phyloP scores from a whole-genome alignment of 92 coral and sea anemone genomes.

The Pocillopora grandis region DNA sequence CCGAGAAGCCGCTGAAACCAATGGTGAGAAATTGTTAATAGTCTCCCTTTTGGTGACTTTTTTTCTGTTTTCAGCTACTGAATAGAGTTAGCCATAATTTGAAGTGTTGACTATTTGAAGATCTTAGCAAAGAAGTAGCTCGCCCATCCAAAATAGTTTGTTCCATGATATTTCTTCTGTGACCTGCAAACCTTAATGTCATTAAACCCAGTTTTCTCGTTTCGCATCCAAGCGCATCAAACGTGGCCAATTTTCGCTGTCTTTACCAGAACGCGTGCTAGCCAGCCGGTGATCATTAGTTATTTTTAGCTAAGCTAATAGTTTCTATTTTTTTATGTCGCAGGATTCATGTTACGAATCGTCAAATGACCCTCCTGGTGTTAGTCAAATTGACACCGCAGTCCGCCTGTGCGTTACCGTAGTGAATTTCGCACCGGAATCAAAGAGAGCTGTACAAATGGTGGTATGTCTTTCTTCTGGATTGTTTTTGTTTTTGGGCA shows the following conservation, averaged over 20 bases:
- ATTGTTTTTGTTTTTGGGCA: not conserved
- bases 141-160: too few relatives aligned
- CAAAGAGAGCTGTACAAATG: slow-evolving; percentile 98
- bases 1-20: slow-evolving; percentile 88
- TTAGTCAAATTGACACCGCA: slow-evolving; percentile 88
- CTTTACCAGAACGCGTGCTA: too few relatives aligned
- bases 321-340: not conserved
- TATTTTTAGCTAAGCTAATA: not conserved
- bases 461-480: slow-evolving; percentile 63
- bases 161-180: too few relatives aligned
- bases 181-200: too few relatives aligned
- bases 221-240: too few relatives aligned
- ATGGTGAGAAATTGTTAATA: slow-evolving; percentile 57
- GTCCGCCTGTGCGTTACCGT: slow-evolving; percentile 96
- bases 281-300: too few relatives aligned
- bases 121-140: too few relatives aligned
- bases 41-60: not conserved
- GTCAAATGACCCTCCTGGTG: slow-evolving; percentile 78
- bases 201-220: too few relatives aligned
- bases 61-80: not conserved
- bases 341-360: slow-evolving; percentile 96
- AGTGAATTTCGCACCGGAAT: slow-evolving; percentile 96
- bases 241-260: too few relatives aligned
- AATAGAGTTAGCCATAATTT: not conserved
- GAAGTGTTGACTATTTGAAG: too few relatives aligned